These are phyloP conservation scores for Mamestra configurata DNA, from an alignment of 1,140 invertebrate genomes.

Conservation along the genomic window DNA sequence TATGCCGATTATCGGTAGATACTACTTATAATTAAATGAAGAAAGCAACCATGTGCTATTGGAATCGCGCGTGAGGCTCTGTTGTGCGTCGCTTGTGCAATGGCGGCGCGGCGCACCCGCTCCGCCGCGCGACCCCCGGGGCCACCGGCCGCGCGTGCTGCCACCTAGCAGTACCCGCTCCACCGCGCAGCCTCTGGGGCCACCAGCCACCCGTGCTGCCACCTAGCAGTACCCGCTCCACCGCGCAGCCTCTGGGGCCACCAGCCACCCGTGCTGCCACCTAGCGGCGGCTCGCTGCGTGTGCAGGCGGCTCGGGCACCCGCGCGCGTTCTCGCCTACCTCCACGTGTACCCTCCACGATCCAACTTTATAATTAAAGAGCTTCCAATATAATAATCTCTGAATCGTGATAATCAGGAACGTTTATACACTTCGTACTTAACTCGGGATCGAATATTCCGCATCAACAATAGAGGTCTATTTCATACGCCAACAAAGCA, in stretches of 20 bases:
- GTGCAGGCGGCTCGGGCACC: neutral
- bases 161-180: too few species aligned
- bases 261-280: too few species aligned
- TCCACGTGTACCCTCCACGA: constrained; percentile 59
- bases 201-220: too few species aligned
- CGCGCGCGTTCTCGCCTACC: neutral
- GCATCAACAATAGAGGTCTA: constrained; percentile 82
- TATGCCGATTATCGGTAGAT: constrained; percentile 75
- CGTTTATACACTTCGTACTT: constrained; percentile 73
- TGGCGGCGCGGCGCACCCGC: neutral
- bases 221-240: too few species aligned
- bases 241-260: neutral
- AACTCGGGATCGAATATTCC: constrained; percentile 68
- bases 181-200: neutral
- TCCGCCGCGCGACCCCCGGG: neutral
- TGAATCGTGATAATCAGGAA: constrained; percentile 75
- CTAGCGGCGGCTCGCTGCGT: neutral
- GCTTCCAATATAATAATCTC: constrained; percentile 77
- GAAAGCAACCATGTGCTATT: constrained; percentile 83
- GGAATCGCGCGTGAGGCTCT: constrained; percentile 73
- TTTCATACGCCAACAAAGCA: constrained; percentile 86
- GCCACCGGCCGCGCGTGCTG: too few species aligned
- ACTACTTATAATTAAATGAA: constrained; percentile 86
- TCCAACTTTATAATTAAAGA: constrained; percentile 74
- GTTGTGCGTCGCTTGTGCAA: constrained; percentile 78